Evolutionary conservation across 2,797 vertebrate genomes (phyloP), one percentile per base, ranked within the genome.

Genomic region (Pipistrellus pipistrellus): DNA sequence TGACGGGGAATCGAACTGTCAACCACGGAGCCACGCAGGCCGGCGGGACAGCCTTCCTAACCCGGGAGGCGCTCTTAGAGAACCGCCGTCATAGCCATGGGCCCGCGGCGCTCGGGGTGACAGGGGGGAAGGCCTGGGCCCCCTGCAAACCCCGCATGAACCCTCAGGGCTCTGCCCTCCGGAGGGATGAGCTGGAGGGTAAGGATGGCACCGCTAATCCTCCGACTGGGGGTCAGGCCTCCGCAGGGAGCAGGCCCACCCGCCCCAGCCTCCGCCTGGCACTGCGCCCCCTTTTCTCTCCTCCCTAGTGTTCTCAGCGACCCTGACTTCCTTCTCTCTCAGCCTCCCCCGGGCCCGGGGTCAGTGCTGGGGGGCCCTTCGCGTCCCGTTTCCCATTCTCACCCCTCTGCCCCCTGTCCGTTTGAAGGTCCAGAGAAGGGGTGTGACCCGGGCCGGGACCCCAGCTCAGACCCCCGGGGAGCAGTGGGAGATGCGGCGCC

Each of bases 401-500:
- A 5, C 6, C 11, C 13, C 30, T 17, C 4, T n/a, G n/a, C 14
- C 18, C 53, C 18, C 51, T 0, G 55, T 57, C 55, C 38, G 23
- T 20, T 25, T 59, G 53, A 57, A 44, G 18, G n/a, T 35, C 20
- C 46, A 2, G 21, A 32, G 9, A n/a, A 84, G 21, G 25, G 46
- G 10, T 12, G 5, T 14, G 57, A 27, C 62, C 13, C 9, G 55
- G 44, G n/a, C 13, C 17, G 2, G 1, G 41, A 27, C 2, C 6
- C n/a, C 1, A 5, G 73, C 20, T 48, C 38, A 1, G 27, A 38
- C 17, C 44, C 23, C 0, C 44, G 10, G 44, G 44, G 44, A 44
- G 44, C 11, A 44, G 44, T 0, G 55, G 69, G 46, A 44, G 13
- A 30, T 5, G 15, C 0, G 15, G 27, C 2, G 30, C n/a, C 4